Conservation (phyloP, 2,888 invertebrate genomes). For the Phymatocera aterrima region DNA sequence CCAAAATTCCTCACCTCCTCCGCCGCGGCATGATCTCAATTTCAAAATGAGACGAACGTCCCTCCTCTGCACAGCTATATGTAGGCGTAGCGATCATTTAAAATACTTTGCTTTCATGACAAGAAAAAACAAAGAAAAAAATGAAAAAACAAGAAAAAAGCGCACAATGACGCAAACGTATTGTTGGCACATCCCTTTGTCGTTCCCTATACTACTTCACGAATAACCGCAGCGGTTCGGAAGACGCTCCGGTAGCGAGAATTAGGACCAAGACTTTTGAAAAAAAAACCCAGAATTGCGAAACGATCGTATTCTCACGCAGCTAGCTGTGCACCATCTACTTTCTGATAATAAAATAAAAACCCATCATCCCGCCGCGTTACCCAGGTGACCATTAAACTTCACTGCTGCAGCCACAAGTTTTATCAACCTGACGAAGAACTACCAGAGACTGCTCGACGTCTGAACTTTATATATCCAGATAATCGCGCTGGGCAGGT, state of each 20-base stretch:
- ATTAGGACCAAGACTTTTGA: slow-evolving; percentile 15
- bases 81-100: slow-evolving; percentile 28
- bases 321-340: neutral
- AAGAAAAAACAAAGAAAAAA: neutral
- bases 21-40: slow-evolving; percentile 26
- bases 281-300: neutral
- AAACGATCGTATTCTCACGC: slow-evolving; percentile 27
- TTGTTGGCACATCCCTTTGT: slow-evolving; percentile 14
- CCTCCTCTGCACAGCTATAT: neutral
- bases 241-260: slow-evolving; percentile 17
- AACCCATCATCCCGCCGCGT: neutral
- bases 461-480: neutral
- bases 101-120: neutral
- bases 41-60: neutral
- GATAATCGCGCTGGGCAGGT: neutral
- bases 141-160: neutral
- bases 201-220: slow-evolving; percentile 1
- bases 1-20: slow-evolving; percentile 11
- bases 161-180: slow-evolving; percentile 30
- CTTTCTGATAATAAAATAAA: neutral
- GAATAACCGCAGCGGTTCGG: slow-evolving; percentile 12
- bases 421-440: neutral
- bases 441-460: neutral
- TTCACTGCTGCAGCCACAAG: neutral
- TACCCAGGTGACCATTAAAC: neutral